Percentiles rank a stretch among this genome's conserved stretches.
Conservation (phyloP, 2,888 invertebrate genomes). For the Eledona agricola region DNA sequence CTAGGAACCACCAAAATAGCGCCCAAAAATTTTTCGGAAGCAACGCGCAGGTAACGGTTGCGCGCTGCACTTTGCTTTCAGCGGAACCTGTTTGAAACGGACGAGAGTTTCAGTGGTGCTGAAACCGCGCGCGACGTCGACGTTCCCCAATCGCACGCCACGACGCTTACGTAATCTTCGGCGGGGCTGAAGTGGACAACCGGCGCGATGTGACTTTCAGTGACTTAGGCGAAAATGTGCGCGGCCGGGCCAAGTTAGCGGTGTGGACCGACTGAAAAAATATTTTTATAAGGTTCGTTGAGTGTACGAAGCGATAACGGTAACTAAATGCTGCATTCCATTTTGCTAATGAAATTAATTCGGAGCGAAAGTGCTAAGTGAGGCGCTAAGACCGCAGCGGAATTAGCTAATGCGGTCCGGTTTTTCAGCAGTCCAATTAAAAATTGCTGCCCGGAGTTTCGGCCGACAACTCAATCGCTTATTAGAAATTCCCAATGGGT, state of each 20-base stretch:
- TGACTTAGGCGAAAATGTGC: constrained; percentile 10
- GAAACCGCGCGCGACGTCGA: constrained; percentile 32
- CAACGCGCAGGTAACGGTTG: constrained; percentile 43
- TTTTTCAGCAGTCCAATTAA: no score
- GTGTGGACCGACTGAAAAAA: background rate
- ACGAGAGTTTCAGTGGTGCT: constrained; percentile 42
- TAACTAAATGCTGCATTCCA: background rate
- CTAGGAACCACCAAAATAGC: constrained; percentile 1
- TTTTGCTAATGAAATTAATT: constrained; percentile 1
- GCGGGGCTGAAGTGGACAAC: constrained; percentile 10
- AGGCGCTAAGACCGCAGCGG: no score
- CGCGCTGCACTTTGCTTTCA: constrained; percentile 38
- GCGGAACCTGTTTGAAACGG: constrained; percentile 27
- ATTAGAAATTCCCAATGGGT: no score
- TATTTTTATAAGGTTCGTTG: background rate
- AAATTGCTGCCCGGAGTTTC: no score
- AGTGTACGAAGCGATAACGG: background rate
- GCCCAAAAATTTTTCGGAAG: constrained; percentile 5
- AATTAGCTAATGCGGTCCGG: no score
- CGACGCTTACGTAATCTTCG: constrained; percentile 1
- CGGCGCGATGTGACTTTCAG: constrained; percentile 13
- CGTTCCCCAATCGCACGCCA: constrained; percentile 5
- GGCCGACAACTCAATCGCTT: no score
- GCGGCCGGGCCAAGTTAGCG: no score
- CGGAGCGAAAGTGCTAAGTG: no score